These are phyloP conservation scores for Thysanoteuthis rhombus DNA, from an alignment of 2,888 invertebrate genomes.

Conservation along the genomic window DNA sequence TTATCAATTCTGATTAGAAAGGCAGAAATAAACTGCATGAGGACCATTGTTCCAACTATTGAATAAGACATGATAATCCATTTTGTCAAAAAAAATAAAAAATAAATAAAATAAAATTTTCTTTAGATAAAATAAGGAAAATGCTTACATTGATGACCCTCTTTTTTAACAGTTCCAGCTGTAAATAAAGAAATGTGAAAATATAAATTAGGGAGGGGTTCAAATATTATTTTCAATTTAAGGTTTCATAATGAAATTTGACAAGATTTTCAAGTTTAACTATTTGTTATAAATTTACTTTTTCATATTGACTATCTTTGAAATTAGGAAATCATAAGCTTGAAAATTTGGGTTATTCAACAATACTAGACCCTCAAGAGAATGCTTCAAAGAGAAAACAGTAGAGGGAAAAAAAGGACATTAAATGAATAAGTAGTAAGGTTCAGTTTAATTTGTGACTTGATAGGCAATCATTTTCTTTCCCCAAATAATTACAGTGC, in stretches of 20 bases:
- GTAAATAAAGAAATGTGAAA: conserved; percentile 43
- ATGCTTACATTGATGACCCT: conserved; percentile 94
- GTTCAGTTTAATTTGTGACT: too few species aligned
- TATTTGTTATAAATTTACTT: background rate
- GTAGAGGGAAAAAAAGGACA: too few species aligned
- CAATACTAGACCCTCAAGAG: too few species aligned
- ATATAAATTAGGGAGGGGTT: background rate
- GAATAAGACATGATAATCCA: too few species aligned
- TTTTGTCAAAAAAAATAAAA: background rate
- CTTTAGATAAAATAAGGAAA: background rate
- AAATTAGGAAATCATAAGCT: too few species aligned
- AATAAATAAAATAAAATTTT: background rate
- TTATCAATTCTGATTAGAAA: too few species aligned
- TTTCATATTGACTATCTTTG: background rate
- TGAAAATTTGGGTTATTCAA: too few species aligned
- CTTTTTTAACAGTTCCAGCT: conserved; percentile 97
- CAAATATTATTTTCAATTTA: background rate
- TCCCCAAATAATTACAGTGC: too few species aligned
- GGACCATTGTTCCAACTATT: too few species aligned
- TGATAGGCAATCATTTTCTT: too few species aligned
- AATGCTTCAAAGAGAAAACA: too few species aligned
- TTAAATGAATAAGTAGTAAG: too few species aligned
- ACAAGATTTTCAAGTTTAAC: background rate
- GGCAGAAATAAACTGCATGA: background rate
- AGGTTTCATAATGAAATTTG: background rate